A percentile compares a stretch with the other conserved stretches of the same genome.
Conservation (phyloP, 2,113 vertebrate species). For the Anas platyrhynchos region DNA sequence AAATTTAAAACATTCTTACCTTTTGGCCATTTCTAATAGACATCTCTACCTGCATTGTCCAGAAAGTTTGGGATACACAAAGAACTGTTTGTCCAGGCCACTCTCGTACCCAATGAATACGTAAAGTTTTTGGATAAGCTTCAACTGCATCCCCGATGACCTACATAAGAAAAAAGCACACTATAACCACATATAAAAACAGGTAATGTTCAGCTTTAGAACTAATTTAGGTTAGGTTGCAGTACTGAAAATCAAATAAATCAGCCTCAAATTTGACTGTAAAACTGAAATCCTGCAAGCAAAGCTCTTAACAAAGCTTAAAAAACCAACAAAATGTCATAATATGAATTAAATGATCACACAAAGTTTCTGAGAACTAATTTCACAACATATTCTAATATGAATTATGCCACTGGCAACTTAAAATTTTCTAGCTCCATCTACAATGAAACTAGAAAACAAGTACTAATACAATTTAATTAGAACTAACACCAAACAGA, state of each 20-base stretch:
- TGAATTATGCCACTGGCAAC: not conserved
- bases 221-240: not conserved
- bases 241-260: not conserved
- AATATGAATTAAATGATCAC: not conserved
- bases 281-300: not conserved
- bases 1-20: conserved; percentile 66
- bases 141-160: conserved; percentile 82
- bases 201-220: not conserved
- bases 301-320: not conserved
- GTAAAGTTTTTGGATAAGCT: conserved; percentile 78
- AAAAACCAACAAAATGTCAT: not conserved
- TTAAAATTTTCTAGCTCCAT: not conserved
- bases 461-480: not conserved
- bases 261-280: not conserved
- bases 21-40: conserved; percentile 78
- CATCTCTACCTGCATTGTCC: conserved; percentile 85
- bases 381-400: not conserved
- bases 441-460: not conserved
- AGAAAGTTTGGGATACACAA: conserved; percentile 90
- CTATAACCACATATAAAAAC: not conserved
- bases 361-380: not conserved
- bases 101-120: conserved; percentile 85
- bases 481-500: not conserved
- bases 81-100: conserved; percentile 93
- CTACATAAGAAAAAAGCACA: conserved; percentile 55